phyloP scores from a whole-genome alignment of 2,113 vertebrate genomes.

The Eurystomus gularis region DNA sequence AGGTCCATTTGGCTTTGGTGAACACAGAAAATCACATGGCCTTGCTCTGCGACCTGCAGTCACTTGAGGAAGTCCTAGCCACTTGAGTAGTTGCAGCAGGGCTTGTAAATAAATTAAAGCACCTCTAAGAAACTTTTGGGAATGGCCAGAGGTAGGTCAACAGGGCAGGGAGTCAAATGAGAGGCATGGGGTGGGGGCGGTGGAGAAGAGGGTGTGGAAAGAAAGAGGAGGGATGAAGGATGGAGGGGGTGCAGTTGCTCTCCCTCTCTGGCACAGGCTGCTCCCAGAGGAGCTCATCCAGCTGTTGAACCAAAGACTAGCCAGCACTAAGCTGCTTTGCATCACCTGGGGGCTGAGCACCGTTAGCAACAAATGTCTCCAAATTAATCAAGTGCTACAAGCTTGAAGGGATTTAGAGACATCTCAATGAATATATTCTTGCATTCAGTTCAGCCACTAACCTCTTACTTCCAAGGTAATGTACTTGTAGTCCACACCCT shows the following conservation, averaged over 20 bases:
- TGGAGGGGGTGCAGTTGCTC: rapidly evolving
- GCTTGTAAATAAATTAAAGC: not conserved
- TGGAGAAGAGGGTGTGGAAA: not conserved
- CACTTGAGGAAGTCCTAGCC: not conserved
- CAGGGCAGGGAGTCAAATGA: not conserved
- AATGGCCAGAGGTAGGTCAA: not conserved
- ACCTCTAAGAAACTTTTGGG: not conserved
- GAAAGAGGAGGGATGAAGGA: not conserved
- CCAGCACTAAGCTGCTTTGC: not conserved
- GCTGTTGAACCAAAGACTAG: not conserved
- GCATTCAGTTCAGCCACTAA: constrained; percentile 50
- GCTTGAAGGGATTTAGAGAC: not conserved
- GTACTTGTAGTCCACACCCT: constrained; percentile 80
- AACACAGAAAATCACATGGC: not conserved
- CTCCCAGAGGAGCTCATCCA: not conserved
- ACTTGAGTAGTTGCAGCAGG: not conserved
- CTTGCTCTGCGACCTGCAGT: not conserved
- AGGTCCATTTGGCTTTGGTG: not conserved
- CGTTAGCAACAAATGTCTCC: not conserved
- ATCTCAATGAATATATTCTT: not conserved
- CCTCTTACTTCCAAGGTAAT: constrained; percentile 81
- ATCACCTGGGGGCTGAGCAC: not conserved
- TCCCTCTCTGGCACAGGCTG: not conserved
- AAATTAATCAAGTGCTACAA: not conserved
- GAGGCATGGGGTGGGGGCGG: not conserved